Base-by-base conservation (phyloP, 2,888 invertebrate species). In the Tyria jacobaeae region DNA sequence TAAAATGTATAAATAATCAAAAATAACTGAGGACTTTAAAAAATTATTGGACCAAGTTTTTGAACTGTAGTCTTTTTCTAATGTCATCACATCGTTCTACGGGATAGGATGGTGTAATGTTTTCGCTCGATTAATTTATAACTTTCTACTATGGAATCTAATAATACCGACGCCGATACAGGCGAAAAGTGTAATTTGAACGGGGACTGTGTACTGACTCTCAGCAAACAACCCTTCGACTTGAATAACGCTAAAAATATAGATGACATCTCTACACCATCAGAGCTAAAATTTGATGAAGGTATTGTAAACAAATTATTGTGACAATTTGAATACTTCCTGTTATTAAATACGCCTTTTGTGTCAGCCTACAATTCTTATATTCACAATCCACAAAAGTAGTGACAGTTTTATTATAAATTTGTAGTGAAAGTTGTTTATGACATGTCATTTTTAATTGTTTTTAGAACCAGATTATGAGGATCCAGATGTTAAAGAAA, bases 241-340 rank as follows among this genome's bases (percentile, higher is more conserved):
- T 76, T 90, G 70, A 91, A 89, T 83, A 86, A 89, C 75, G 71
- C 88, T 71, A 86, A 89, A 88, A 94, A 94, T 89, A 94, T 94
- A 83, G 94, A 94, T 87, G 94, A 94, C 88, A 94, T 94, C 81
- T 90, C 92, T 86, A 91, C 94, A 85, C 95, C 95, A 82, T 94
- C 94, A 44, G 96, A 96, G 89, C 89, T 96, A 75, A 96, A 95
- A 89, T 96, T 96, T 85, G 96, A 96, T 87, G 94, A 95, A 94
- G 95, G 96, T 96, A 95, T 86, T 87, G 87, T 91, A 91, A 89
- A 91, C 89, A 91, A n/a, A 76, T 74, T 73, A 68, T 50, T 70
- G 24, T 17, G 51, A 70, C 68, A 66, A 75, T 79, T 79, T 78
- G 52, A 81, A 79, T 70, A 79, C 76, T 81, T 79, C 67, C 75